Evolutionary conservation across 2,888 invertebrate genomes (phyloP).

Genomic region (Mesoligia furuncula): DNA sequence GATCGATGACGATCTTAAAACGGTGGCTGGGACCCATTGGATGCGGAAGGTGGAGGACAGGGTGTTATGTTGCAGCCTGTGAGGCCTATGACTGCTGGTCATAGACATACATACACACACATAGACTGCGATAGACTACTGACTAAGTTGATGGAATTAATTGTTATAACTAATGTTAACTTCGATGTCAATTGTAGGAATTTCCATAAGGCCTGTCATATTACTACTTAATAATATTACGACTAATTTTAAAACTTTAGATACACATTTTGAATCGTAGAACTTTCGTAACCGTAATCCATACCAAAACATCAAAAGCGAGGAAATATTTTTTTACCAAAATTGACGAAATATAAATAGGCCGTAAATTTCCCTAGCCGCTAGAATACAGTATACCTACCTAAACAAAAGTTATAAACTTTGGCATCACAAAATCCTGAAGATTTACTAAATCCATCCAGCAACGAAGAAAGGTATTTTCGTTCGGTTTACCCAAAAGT

Average conservation of each 20-base stretch:
- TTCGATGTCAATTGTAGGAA: neutral
- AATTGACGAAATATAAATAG: neutral
- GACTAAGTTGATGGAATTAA: too few relatives aligned
- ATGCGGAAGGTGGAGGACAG: neutral
- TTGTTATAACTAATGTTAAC: neutral
- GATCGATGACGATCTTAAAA: neutral
- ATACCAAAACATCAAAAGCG: neutral
- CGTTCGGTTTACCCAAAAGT: constrained; percentile 17
- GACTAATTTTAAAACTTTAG: neutral
- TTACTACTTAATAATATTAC: neutral
- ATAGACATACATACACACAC: too few relatives aligned
- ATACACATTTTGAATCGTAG: neutral
- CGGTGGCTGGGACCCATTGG: neutral
- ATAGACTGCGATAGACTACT: neutral
- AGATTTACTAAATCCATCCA: constrained; percentile 25
- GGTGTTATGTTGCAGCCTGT: too few relatives aligned
- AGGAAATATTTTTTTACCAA: neutral
- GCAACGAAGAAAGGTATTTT: constrained; percentile 23
- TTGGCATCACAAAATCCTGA: constrained; percentile 14
- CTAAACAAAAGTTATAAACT: constrained; percentile 14
- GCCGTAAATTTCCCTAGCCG: constrained; percentile 2
- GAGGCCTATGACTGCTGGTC: neutral
- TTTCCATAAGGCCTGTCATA: neutral
- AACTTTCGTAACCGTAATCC: neutral
- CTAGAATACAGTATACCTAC: constrained; percentile 6